phyloP scores from a whole-genome alignment of 2,797 vertebrate genomes.

The Thalassophryne amazonica region DNA sequence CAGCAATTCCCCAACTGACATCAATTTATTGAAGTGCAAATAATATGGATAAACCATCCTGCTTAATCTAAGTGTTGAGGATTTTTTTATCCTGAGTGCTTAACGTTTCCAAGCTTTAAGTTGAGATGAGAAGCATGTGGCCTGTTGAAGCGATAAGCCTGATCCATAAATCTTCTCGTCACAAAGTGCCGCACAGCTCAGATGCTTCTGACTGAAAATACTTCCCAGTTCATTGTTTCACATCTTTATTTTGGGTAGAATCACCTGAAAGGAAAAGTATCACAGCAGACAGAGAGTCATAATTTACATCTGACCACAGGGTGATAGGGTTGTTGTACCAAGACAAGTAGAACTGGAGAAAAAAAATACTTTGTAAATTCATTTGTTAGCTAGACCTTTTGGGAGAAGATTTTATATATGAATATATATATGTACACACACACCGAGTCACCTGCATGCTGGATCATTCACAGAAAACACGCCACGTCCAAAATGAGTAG shows the following conservation, averaged over 20 bases:
- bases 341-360: too few relatives aligned
- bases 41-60: constrained; percentile 29
- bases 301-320: too few relatives aligned
- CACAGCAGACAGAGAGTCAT: too few relatives aligned
- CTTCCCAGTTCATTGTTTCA: constrained; percentile 54
- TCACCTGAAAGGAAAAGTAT: constrained; percentile 14
- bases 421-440: too few relatives aligned
- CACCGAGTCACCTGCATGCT: too few relatives aligned
- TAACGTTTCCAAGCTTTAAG: constrained; percentile 44
- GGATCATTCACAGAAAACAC: too few relatives aligned
- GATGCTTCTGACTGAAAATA: constrained; percentile 41
- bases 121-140: constrained; percentile 59
- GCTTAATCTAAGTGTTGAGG: constrained; percentile 53
- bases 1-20: constrained; percentile 14
- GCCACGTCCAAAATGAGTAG: too few relatives aligned
- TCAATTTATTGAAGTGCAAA: constrained; percentile 32
- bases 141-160: constrained; percentile 48
- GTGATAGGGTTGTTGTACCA: too few relatives aligned
- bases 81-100: constrained; percentile 40
- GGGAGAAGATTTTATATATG: too few relatives aligned
- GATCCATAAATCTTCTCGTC: constrained; percentile 43
- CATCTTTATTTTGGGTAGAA: constrained; percentile 19
- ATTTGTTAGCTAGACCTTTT: too few relatives aligned
- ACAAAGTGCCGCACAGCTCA: constrained; percentile 29
- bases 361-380: too few relatives aligned